Evolutionary conservation across 2,797 vertebrate genomes (phyloP).

Genomic region (Paratrypauchen microcephalus): DNA sequence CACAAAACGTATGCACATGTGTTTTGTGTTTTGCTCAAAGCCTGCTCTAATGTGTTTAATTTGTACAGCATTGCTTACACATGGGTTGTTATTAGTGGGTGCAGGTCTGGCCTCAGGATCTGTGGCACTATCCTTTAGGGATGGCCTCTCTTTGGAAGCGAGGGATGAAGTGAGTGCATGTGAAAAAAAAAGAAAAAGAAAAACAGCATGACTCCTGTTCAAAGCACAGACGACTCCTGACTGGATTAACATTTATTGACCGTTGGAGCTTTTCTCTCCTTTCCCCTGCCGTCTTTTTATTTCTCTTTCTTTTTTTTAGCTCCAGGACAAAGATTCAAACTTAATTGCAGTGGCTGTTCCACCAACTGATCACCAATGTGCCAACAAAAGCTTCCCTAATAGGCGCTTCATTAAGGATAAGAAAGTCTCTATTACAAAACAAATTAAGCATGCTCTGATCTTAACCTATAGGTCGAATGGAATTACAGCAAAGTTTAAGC

Average conservation of each 20-base stretch:
- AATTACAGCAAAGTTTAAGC: slow-evolving; percentile 96
- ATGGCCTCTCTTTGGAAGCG: slow-evolving; percentile 78
- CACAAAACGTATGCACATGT: not conserved
- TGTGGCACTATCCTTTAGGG: slow-evolving; percentile 82
- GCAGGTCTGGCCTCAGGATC: slow-evolving; percentile 83
- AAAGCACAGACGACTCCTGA: slow-evolving; percentile 94
- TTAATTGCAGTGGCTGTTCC: slow-evolving; percentile 96
- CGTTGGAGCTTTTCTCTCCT: slow-evolving; percentile 83
- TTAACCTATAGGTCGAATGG: slow-evolving; percentile 93
- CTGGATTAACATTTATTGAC: slow-evolving; percentile 99
- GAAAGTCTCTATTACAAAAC: slow-evolving; percentile 99
- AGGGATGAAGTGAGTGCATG: slow-evolving; percentile 86
- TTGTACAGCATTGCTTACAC: slow-evolving; percentile 85
- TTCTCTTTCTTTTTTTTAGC: slow-evolving; percentile 69
- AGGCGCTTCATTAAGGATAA: slow-evolving; percentile 96
- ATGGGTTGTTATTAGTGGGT: slow-evolving; percentile 88
- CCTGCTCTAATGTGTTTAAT: slow-evolving; percentile 77
- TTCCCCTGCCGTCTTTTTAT: slow-evolving; percentile 9
- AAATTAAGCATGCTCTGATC: slow-evolving; percentile 98
- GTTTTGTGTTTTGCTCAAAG: slow-evolving; percentile 49
- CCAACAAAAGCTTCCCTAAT: slow-evolving; percentile 98
- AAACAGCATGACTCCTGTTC: slow-evolving; percentile 90
- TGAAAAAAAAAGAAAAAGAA: slow-evolving; percentile 69
- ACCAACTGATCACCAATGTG: slow-evolving; percentile 96
- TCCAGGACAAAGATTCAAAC: slow-evolving; percentile 94